Conservation (phyloP, 2,888 invertebrate species). For the Venusia cambrica region DNA sequence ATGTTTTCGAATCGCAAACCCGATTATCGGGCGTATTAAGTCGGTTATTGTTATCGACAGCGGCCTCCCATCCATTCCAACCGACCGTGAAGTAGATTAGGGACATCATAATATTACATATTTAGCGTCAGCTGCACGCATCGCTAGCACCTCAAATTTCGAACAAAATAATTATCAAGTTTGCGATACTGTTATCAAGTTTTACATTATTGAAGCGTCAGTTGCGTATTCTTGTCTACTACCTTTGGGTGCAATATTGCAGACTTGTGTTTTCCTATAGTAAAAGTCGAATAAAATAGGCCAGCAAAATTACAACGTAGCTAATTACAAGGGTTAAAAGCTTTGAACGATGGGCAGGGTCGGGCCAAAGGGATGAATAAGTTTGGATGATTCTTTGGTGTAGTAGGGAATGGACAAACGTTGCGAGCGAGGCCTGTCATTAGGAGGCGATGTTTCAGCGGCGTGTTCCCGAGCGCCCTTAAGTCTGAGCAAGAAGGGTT, state of each 20-base stretch:
- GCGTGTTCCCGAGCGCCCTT: constrained; percentile 11
- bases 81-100: constrained; percentile 77
- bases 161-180: constrained; percentile 16
- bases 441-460: constrained; percentile 58
- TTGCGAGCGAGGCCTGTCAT: constrained; percentile 53
- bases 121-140: constrained; percentile 77
- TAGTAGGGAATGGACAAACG: constrained; percentile 49
- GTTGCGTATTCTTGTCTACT: neutral
- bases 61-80: constrained; percentile 59
- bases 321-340: constrained; percentile 64
- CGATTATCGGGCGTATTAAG: constrained; percentile 79
- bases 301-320: constrained; percentile 44
- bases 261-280: too few relatives aligned
- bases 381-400: constrained; percentile 64
- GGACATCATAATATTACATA: constrained; percentile 77
- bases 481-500: constrained; percentile 3
- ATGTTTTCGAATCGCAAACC: constrained; percentile 77
- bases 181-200: constrained; percentile 14
- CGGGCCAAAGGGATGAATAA: constrained; percentile 58
- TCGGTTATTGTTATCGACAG: constrained; percentile 79
- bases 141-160: constrained; percentile 52
- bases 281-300: constrained; percentile 39
- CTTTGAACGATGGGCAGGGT: constrained; percentile 48
- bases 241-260: constrained; percentile 3
- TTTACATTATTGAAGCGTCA: too few relatives aligned